phyloP scores from a whole-genome alignment of 1,140 invertebrate genomes.

The Teleogryllus occipitalis region DNA sequence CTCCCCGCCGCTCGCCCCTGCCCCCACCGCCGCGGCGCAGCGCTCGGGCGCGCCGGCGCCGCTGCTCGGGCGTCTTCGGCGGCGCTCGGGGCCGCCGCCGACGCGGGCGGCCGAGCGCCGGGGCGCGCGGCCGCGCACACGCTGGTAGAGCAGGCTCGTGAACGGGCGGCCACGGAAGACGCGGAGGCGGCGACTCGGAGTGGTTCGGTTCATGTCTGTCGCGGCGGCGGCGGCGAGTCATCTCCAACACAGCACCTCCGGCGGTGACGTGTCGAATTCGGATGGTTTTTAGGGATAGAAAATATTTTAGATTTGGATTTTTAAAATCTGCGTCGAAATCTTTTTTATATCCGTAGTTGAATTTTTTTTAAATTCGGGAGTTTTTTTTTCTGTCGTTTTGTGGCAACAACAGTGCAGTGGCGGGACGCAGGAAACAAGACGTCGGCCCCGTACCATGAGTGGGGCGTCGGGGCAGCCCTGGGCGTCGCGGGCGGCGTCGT shows the following conservation, averaged over 20 bases:
- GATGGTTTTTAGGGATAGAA: neutral
- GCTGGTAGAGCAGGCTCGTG: neutral
- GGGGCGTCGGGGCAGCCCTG: neutral
- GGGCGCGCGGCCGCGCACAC: neutral
- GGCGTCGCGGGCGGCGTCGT: neutral
- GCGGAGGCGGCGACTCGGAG: neutral
- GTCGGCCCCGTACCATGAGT: neutral
- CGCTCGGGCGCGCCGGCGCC: too few relatives aligned
- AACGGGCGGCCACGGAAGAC: neutral
- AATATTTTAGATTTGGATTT: conserved; percentile 1
- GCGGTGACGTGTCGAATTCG: neutral
- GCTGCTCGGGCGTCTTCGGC: neutral
- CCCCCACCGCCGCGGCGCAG: too few relatives aligned
- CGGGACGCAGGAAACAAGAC: neutral
- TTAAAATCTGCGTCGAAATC: neutral
- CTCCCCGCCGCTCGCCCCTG: too few relatives aligned
- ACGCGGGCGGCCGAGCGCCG: too few relatives aligned
- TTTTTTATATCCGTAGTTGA: neutral
- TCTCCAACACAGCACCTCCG: neutral
- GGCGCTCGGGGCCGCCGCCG: too few relatives aligned
- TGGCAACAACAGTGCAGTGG: neutral
- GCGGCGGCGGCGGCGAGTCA: neutral
- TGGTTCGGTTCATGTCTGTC: too few relatives aligned
- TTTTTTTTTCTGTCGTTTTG: neutral
- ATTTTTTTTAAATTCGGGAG: neutral